Conservation (phyloP, 1,140 invertebrate species). For the Oryctes rhinoceros region DNA sequence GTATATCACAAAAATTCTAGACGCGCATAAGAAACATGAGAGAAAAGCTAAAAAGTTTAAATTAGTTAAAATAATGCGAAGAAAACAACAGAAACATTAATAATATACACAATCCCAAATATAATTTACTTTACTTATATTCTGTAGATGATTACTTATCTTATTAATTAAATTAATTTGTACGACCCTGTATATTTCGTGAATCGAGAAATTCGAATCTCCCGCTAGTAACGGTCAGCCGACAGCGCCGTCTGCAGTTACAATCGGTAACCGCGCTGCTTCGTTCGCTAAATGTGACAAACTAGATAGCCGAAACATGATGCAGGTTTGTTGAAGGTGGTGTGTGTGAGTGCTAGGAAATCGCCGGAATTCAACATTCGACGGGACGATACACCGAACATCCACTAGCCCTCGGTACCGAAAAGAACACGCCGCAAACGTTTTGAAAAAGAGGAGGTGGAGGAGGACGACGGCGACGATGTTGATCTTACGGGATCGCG, state of each 20-base stretch:
- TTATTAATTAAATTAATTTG: background rate
- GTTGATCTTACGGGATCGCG: background rate
- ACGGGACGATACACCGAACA: background rate
- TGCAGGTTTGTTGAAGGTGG: background rate
- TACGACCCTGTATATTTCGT: background rate
- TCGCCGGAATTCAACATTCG: background rate
- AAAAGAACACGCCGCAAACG: background rate
- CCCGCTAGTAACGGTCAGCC: background rate
- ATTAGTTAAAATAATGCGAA: too few relatives aligned
- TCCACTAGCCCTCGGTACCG: background rate
- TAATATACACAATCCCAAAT: too few relatives aligned
- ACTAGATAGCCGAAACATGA: conserved; percentile 13
- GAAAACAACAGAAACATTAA: too few relatives aligned
- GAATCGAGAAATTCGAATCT: background rate
- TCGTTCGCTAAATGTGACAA: background rate
- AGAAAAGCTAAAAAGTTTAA: too few relatives aligned
- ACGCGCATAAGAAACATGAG: too few relatives aligned
- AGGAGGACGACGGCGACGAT: background rate
- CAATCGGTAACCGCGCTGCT: background rate
- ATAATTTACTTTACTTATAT: too few relatives aligned
- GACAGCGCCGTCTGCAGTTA: background rate
- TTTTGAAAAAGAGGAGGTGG: background rate
- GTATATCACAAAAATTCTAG: too few relatives aligned
- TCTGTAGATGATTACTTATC: too few relatives aligned
- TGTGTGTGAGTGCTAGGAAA: conserved; percentile 7